Conservation (phyloP, 2,113 vertebrate species). For the Chinchilla lanigera region DNA sequence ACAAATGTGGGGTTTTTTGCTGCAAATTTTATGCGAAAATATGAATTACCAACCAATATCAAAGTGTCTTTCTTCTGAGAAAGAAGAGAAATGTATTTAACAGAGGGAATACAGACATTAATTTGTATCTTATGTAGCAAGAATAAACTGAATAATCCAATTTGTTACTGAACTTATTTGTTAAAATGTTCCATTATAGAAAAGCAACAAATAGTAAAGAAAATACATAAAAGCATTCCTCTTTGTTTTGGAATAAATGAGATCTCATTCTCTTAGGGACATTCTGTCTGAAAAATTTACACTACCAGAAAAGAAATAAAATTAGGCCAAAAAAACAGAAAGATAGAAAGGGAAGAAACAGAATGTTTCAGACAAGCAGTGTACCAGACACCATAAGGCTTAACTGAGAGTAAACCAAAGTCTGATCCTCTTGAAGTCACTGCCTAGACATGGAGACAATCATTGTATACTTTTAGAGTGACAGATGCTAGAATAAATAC, state of each 20-base stretch:
- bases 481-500: background rate
- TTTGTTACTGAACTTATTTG: background rate
- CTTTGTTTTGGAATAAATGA: slow-evolving; percentile 17
- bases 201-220: background rate
- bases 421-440: background rate
- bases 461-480: background rate
- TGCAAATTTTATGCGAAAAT: background rate
- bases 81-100: slow-evolving; percentile 9
- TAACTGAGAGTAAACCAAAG: background rate
- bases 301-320: background rate
- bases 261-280: background rate
- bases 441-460: background rate
- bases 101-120: background rate
- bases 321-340: background rate
- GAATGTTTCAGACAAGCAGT: background rate
- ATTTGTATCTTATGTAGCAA: background rate
- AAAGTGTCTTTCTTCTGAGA: background rate
- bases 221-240: slow-evolving; percentile 12
- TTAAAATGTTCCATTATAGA: background rate
- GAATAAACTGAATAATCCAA: slow-evolving; percentile 31
- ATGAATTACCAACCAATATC: background rate
- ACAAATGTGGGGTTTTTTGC: background rate
- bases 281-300: background rate
- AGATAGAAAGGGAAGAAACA: background rate
- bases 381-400: background rate